These are phyloP conservation scores for Peribatodes rhomboidaria DNA, from an alignment of 2,888 invertebrate species.

Conservation along the genomic window DNA sequence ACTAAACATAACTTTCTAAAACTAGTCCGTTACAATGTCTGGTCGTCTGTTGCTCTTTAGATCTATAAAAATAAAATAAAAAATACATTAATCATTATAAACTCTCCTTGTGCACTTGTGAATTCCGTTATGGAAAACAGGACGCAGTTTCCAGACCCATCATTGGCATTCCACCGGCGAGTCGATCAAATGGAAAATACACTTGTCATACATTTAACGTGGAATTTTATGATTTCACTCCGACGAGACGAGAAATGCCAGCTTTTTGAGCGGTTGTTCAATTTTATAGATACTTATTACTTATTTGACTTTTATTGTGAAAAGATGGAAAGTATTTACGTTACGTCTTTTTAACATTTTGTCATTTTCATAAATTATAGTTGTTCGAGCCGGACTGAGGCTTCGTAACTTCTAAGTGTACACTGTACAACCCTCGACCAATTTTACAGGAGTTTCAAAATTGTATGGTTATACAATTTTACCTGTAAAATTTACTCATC, in stretches of 20 bases:
- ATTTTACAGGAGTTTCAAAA: too few species aligned
- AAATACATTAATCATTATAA: not conserved
- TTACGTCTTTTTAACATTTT: not conserved
- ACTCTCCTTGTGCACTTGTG: slow-evolving; percentile 5
- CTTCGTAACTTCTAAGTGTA: too few species aligned
- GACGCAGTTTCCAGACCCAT: slow-evolving; percentile 46
- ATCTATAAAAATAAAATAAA: too few species aligned
- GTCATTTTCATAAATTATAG: too few species aligned
- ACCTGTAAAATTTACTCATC: too few species aligned
- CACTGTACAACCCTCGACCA: too few species aligned
- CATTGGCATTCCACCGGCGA: slow-evolving; percentile 72
- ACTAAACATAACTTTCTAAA: too few species aligned
- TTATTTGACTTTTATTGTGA: not conserved
- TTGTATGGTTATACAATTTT: too few species aligned
- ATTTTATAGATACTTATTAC: slow-evolving; percentile 3
- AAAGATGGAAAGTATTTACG: not conserved
- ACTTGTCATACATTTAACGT: slow-evolving; percentile 80
- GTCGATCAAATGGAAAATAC: slow-evolving; percentile 79
- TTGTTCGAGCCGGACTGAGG: too few species aligned
- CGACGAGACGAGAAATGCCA: slow-evolving; percentile 44
- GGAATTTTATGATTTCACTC: slow-evolving; percentile 68
- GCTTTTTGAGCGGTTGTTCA: slow-evolving; percentile 42
- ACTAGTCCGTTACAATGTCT: too few species aligned
- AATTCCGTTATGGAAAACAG: not conserved
- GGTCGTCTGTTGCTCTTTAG: too few species aligned